A percentile compares a stretch with the other conserved stretches of the same genome.
Conservation (phyloP, 2,113 vertebrate species). For the Cheilinus undulatus region DNA sequence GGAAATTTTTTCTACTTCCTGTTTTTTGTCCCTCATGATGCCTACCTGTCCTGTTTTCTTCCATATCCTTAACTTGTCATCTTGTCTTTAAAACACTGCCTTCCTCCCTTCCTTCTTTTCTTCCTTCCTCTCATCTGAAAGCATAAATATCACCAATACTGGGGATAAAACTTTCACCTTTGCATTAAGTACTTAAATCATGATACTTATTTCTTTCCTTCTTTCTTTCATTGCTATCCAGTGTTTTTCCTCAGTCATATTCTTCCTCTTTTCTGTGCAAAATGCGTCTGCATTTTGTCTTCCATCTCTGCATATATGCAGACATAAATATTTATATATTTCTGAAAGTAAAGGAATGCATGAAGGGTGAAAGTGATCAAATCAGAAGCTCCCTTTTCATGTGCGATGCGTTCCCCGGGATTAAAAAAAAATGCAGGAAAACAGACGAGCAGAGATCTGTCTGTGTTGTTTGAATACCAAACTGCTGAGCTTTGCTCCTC, state of each 20-base stretch:
- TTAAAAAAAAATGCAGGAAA: no score
- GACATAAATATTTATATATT: slow-evolving; percentile 6
- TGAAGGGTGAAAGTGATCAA: slow-evolving; percentile 26
- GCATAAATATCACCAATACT: background rate
- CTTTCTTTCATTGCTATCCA: background rate
- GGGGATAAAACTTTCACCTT: background rate
- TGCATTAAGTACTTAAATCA: background rate
- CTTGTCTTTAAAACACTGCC: background rate
- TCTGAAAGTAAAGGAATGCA: slow-evolving; percentile 36
- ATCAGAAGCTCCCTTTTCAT: slow-evolving; percentile 56
- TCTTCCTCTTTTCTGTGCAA: no score
- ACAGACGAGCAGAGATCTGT: background rate
- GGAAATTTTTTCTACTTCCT: no score
- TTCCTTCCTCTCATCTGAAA: background rate
- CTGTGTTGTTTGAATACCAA: background rate
- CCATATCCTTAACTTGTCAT: no score
- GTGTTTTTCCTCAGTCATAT: no score
- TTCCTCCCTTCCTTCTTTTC: no score
- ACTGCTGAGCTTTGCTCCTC: background rate
- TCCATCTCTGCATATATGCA: slow-evolving; percentile 39
- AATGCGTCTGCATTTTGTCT: no score
- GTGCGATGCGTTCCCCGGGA: no score
- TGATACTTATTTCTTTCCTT: background rate
- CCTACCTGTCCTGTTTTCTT: background rate
- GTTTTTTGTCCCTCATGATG: no score